Conservation (phyloP, 30 jellyfish, hydroid and myxozoan species). For the Pelagia noctiluca region DNA sequence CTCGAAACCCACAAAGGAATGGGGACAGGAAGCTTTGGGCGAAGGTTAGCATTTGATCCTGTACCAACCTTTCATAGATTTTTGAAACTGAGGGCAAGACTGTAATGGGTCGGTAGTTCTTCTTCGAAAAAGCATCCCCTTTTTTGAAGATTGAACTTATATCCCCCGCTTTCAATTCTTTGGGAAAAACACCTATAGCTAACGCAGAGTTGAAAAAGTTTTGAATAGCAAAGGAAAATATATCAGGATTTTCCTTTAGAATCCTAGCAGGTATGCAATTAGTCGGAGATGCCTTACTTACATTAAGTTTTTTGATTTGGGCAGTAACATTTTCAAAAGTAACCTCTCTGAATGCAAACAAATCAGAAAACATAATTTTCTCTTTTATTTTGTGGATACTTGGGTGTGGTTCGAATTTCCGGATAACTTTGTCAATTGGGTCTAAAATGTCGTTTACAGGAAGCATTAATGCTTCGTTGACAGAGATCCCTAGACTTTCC, state of each 20-base stretch:
- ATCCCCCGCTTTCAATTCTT: constrained; percentile 32
- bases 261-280: no score
- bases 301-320: constrained; percentile 41
- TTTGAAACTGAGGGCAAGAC: constrained; percentile 48
- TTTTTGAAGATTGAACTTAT: constrained; percentile 36
- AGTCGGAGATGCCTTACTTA: constrained; percentile 42
- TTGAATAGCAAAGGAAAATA: constrained; percentile 15
- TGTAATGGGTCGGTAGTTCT: constrained; percentile 54
- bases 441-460: constrained; percentile 13
- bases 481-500: constrained; percentile 37
- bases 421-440: constrained; percentile 37
- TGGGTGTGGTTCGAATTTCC: constrained; percentile 34
- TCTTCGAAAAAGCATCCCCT: constrained; percentile 41
- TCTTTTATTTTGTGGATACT: constrained; percentile 29
- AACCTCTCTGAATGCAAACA: constrained; percentile 17
- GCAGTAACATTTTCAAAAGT: constrained; percentile 23
- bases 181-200: constrained; percentile 20
- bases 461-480: constrained; percentile 15
- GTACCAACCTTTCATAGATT: constrained; percentile 46
- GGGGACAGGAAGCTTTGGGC: constrained; percentile 45
- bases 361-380: constrained; percentile 17
- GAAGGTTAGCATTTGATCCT: constrained; percentile 29
- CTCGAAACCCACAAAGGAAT: constrained; percentile 64
- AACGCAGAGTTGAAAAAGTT: constrained; percentile 37
- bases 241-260: constrained; percentile 26